Evolutionary conservation across 2,888 invertebrate species (phyloP).

Genomic region (Cordilura impudica): DNA sequence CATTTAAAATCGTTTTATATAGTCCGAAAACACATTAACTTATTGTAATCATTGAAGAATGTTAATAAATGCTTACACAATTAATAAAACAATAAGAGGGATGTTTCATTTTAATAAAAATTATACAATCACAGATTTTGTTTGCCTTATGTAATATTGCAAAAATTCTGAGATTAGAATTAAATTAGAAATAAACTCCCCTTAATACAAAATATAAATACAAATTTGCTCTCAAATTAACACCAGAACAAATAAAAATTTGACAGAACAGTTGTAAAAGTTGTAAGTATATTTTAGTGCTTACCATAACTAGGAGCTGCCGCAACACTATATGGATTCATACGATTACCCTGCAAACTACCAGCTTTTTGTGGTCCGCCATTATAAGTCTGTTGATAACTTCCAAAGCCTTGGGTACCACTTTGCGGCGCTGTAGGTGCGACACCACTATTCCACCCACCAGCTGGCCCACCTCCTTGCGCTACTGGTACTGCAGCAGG

Average conservation of each 20-base stretch:
- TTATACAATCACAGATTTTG: neutral
- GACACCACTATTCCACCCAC: constrained; percentile 63
- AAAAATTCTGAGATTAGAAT: neutral
- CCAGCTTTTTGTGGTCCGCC: constrained; percentile 90
- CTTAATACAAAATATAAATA: neutral
- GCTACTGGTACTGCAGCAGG: constrained; percentile 62
- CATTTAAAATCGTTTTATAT: neutral
- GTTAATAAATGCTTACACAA: constrained; percentile 27
- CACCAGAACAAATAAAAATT: too few relatives aligned
- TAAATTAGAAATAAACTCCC: neutral
- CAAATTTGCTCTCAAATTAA: too few relatives aligned
- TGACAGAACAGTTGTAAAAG: neutral
- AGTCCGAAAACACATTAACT: constrained; percentile 42
- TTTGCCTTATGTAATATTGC: neutral
- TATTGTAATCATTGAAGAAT: constrained; percentile 9
- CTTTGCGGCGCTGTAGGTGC: constrained; percentile 60
- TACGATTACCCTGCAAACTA: constrained; percentile 84
- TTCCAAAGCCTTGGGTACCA: constrained; percentile 77
- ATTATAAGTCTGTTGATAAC: constrained; percentile 88
- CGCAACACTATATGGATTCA: constrained; percentile 80
- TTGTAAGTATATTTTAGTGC: constrained; percentile 46
- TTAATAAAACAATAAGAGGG: constrained; percentile 20
- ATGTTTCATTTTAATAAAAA: neutral
- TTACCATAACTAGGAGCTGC: constrained; percentile 72
- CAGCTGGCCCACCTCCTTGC: constrained; percentile 60